Base-by-base conservation (phyloP, 2,797 vertebrate genomes). In the Prunella strophiata region DNA sequence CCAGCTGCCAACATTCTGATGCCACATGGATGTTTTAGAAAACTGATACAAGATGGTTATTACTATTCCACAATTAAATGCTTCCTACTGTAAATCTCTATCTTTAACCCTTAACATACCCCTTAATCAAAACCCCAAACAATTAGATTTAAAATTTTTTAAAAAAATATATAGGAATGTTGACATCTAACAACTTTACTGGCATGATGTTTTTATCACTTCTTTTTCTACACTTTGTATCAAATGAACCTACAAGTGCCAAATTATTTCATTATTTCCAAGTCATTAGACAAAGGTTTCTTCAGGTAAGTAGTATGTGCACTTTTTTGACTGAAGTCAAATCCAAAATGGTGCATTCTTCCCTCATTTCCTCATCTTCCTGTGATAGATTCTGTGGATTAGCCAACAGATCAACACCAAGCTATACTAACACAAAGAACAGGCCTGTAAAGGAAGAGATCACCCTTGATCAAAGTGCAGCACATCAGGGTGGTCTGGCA, bases 371-470 rank as follows among this genome's bases (percentile, higher is more conserved):
- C 34, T 51, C 38, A 34, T 47, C 17, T 40, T 50, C 51, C 75
- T 47, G 15, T 0, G 0, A 34, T 0, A 43, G 13, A 29, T 36
- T 47, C 57, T 30, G 13, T 3, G 45, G 43, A 59, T 50, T 13
- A 81, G 27, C 70, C 70, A 71, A 40, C 10, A 71, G 42, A 70
- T 11, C 42, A 85, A 55, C 40, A 82, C 11, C 30, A 40, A 38
- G 5, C 47, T 42, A 15, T 19, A 54, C 54, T 51, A 75, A 57
- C 32, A 50, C 40, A 45, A 22, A 7, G 20, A 10, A 78, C 18
- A 62, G 51, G 50, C 48, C 54, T 40, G 54, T 17, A 51, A 61
- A 54, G 54, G 52, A 65, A 74, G 30, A 83, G 52, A 27, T 27
- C 30, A 43, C 45, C 14, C 55, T 50, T 54, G 57, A 22, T 32